phyloP scores from a whole-genome alignment of 2,113 vertebrate species.

The Mandrillus leucophaeus region DNA sequence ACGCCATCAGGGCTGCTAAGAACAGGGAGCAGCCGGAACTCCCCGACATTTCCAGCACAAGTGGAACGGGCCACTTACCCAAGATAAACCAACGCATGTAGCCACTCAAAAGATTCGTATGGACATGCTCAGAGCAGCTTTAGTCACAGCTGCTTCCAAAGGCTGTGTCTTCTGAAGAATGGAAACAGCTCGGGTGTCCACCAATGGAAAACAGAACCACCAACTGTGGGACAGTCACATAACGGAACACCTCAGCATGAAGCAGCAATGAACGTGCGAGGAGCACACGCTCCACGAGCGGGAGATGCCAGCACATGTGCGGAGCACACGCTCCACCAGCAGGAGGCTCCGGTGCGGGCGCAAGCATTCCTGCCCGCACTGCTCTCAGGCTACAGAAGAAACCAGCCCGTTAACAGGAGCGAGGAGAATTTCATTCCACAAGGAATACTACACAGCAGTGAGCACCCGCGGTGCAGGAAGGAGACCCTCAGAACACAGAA shows the following conservation, averaged over 20 bases:
- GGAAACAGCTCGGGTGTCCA: background rate
- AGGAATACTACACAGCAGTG: accelerated
- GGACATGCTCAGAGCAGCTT: no score
- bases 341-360: no score
- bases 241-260: accelerated
- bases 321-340: no score
- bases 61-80: background rate
- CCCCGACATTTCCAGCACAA: background rate
- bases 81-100: accelerated
- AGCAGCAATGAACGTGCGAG: background rate
- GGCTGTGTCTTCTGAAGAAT: no score
- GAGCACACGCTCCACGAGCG: no score
- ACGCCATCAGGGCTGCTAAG: no score
- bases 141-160: no score
- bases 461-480: accelerated
- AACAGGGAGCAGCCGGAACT: no score
- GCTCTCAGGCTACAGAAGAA: no score
- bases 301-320: no score
- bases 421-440: no score
- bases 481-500: background rate
- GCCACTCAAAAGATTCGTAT: background rate
- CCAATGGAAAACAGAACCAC: background rate
- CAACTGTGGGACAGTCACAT: background rate
- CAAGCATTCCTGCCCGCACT: accelerated
- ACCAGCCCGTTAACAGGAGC: background rate